A percentile compares a stretch with the other conserved stretches of the same genome.
Evolutionary conservation across 2,113 vertebrate genomes (phyloP).

Genomic region (Balaeniceps rex): DNA sequence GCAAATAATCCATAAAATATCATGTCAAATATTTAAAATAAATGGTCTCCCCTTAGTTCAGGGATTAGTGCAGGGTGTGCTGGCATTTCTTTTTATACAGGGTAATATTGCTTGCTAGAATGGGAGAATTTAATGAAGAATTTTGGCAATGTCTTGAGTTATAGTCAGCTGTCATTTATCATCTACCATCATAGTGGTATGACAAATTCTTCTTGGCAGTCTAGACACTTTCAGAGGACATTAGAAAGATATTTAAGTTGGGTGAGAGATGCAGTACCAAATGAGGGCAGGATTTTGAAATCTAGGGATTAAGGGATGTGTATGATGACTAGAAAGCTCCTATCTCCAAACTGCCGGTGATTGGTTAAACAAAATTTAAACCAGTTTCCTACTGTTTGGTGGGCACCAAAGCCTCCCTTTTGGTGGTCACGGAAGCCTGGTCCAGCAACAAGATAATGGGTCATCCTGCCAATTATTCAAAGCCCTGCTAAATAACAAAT

Average conservation of each 20-base stretch:
- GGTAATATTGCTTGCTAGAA: background rate
- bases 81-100: background rate
- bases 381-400: background rate
- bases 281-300: background rate
- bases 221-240: background rate
- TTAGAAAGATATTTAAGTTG: background rate
- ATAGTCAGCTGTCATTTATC: background rate
- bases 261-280: background rate
- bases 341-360: background rate
- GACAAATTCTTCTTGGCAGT: background rate
- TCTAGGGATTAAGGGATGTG: background rate
- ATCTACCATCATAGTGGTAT: background rate
- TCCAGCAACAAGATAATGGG: background rate
- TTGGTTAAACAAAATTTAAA: background rate
- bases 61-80: background rate
- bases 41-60: background rate
- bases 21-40: background rate
- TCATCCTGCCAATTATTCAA: background rate
- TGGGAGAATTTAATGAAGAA: background rate
- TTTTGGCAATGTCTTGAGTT: background rate
- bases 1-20: background rate
- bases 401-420: background rate
- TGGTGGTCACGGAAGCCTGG: background rate
- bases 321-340: background rate
- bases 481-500: background rate